Evolutionary conservation across 2,113 vertebrate species (phyloP), one percentile per base, ranked within the genome.

Genomic region (Cyanistes caeruleus): DNA sequence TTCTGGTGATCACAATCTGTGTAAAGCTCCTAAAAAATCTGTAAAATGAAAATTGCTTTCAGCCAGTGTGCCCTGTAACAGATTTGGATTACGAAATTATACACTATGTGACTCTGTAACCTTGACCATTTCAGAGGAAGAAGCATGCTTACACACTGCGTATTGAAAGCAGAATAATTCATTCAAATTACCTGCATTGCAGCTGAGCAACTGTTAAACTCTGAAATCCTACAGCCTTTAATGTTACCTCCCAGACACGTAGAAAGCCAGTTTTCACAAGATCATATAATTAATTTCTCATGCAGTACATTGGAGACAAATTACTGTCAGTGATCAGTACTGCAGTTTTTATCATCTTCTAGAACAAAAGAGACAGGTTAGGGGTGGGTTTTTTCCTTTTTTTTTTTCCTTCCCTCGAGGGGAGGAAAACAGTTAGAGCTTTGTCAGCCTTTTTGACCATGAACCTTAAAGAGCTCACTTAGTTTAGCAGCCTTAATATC

Each of bases 181-280:
- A 68, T 96, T 90, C 59, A 90, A 93, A 92, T 81, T 93, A 87
- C 95, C 91, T 94, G 86, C 93, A 93, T 72, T 96, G 83, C 95
- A 95, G 94, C 72, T 89, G 51, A 95, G 75, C 85, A 81, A 94
- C 77, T 63, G 27, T 70, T 87, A 90, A 93, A 84, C n/a, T 95
- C 55, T 73, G 69, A 90, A 97, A 93, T 92, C 49, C 88, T 92
- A 81, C 46, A 69, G 76, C 82, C 84, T 81, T 92, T 84, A 52
- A 56, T 88, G 62, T 33, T 91, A 44, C 73, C 62, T 93, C 68
- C 62, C 72, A 95, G 82, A 31, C 86, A 91, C 0, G 0, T 49
- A 91, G 64, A 89, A 94, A 92, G 17, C 49, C 81, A 89, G 59
- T 93, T 89, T 72, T 91, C 84, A 94, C 43, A 97, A 51, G 60